Conservation (phyloP, 2,113 vertebrate species). For the human region GRCh38 chr1:115224501-115225000, state of each 20-base stretch:
- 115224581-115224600: not conserved
- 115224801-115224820: slow-evolving; percentile 58
- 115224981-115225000: not conserved
- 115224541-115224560: not conserved
- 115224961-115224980: slow-evolving; percentile 1
- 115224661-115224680: not conserved
- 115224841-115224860: slow-evolving; percentile 36
- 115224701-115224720: not conserved
- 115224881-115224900: slow-evolving; percentile 57
- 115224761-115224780: slow-evolving; percentile 3
- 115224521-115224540: not conserved
- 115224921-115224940: not conserved
- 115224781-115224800: slow-evolving; percentile 54
- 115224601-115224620: not conserved
- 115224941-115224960: slow-evolving; percentile 10
- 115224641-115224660: not conserved
- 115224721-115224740: not conserved
- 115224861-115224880: slow-evolving; percentile 21
- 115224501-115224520: not conserved
- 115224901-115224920: slow-evolving; percentile 47
- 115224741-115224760: not conserved
- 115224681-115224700: not conserved
- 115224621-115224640: not conserved
- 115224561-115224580: not conserved
- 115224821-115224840: slow-evolving; percentile 54